phyloP scores from a whole-genome alignment of 1,140 invertebrate genomes.

The Drosophila suzukii region DNA sequence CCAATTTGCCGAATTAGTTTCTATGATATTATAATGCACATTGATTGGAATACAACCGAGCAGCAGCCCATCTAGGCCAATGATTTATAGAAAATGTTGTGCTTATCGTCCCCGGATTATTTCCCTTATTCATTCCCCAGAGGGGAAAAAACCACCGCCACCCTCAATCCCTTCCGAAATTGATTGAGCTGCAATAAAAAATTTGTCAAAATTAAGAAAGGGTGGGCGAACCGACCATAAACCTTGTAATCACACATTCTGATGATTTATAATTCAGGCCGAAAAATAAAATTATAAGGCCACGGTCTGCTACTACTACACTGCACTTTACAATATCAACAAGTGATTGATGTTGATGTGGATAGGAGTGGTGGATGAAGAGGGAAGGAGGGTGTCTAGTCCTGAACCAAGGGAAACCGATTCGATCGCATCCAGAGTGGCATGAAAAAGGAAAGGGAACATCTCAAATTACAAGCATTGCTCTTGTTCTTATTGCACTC shows the following conservation, averaged over 20 bases:
- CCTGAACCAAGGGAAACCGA: background rate
- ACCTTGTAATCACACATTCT: constrained; percentile 54
- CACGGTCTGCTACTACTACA: constrained; percentile 1
- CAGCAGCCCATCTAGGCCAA: background rate
- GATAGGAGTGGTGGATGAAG: background rate
- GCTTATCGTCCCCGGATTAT: background rate
- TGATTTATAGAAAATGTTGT: constrained; percentile 6
- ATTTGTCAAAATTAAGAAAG: constrained; percentile 59
- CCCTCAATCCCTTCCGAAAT: constrained; percentile 39
- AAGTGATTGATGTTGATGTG: constrained; percentile 68
- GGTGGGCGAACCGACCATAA: constrained; percentile 16
- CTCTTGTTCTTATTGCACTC: constrained; percentile 6
- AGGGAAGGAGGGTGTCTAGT: background rate
- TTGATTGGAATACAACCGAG: constrained; percentile 28
- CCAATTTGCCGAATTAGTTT: constrained; percentile 41
- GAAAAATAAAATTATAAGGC: constrained; percentile 30
- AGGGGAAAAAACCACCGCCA: background rate
- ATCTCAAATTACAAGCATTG: constrained; percentile 32
- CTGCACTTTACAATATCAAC: constrained; percentile 53
- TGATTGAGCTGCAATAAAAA: constrained; percentile 78
- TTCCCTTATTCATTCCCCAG: background rate
- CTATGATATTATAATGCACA: constrained; percentile 51
- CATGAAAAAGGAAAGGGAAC: constrained; percentile 8
- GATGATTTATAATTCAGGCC: constrained; percentile 69
- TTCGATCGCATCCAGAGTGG: background rate